phyloP scores from a whole-genome alignment of 2,888 invertebrate species.

The Eretmocerus hayati region DNA sequence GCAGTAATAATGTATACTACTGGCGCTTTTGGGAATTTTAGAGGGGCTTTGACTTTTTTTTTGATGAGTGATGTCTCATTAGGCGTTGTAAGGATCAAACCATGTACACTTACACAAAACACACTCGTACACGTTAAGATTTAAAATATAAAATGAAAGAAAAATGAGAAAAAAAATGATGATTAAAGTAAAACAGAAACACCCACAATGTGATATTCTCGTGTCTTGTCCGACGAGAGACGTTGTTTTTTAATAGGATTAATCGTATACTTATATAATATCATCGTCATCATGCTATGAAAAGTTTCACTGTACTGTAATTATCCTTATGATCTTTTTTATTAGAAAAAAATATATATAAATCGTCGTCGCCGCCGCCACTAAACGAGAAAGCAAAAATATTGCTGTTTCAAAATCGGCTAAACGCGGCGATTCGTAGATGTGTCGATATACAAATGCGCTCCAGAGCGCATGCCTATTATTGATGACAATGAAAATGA shows the following conservation, averaged over 20 bases:
- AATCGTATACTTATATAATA: too few relatives aligned
- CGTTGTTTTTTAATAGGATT: constrained; percentile 36
- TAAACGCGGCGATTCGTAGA: not conserved
- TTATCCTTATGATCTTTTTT: constrained; percentile 3
- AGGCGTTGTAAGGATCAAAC: too few relatives aligned
- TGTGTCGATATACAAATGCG: constrained; percentile 4
- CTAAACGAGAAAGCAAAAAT: constrained; percentile 3
- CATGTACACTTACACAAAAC: constrained; percentile 17
- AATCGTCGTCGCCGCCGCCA: not conserved
- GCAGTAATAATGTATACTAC: not conserved
- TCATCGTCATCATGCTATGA: constrained; percentile 6
- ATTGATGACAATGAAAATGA: constrained; percentile 1
- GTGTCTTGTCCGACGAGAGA: constrained; percentile 46
- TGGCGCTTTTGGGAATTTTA: constrained; percentile 13
- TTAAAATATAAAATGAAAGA: constrained; percentile 19
- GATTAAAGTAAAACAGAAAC: constrained; percentile 28
- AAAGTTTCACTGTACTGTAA: not conserved
- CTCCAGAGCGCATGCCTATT: constrained; percentile 14
- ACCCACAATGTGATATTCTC: constrained; percentile 46
- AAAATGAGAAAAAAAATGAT: constrained; percentile 11
- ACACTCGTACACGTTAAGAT: constrained; percentile 16
- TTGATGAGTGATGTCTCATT: constrained; percentile 14
- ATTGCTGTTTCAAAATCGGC: constrained; percentile 9
- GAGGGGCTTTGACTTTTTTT: constrained; percentile 17
- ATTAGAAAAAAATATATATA: not conserved